These are phyloP conservation scores for Osmerus mordax DNA, from an alignment of 2,113 vertebrate genomes.

Conservation along the genomic window DNA sequence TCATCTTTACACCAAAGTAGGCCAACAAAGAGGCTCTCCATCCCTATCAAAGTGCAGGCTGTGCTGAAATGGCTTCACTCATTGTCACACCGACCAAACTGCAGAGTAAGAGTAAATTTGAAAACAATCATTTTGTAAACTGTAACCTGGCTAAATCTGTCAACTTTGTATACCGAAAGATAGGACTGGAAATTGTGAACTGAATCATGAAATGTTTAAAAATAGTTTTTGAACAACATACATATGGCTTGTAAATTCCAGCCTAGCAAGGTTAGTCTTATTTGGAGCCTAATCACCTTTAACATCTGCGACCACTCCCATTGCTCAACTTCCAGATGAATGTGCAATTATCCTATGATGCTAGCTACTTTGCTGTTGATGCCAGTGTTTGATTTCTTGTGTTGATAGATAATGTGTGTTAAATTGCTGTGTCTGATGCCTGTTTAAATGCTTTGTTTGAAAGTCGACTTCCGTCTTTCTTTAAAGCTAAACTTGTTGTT, in stretches of 20 bases:
- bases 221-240: no score
- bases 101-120: conserved; percentile 57
- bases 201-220: no score
- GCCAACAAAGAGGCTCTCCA: conserved; percentile 51
- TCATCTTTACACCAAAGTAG: conserved; percentile 49
- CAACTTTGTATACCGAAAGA: conserved; percentile 15
- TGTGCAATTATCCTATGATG: conserved; percentile 17
- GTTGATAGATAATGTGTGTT: conserved; percentile 61
- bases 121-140: conserved; percentile 41
- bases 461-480: no score
- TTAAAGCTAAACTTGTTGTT: no score
- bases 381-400: conserved; percentile 58
- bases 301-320: no score
- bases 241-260: no score
- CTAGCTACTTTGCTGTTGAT: conserved; percentile 56
- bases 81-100: conserved; percentile 57
- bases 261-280: no score
- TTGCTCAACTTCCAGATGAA: no score
- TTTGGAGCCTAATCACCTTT: no score
- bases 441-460: no score
- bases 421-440: conserved; percentile 44
- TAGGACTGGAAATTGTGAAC: neutral
- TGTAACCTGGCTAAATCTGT: conserved; percentile 13
- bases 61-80: conserved; percentile 56
- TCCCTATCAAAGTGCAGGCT: conserved; percentile 50